Conservation (phyloP, 2,888 invertebrate species). For the Incurvaria masculella region DNA sequence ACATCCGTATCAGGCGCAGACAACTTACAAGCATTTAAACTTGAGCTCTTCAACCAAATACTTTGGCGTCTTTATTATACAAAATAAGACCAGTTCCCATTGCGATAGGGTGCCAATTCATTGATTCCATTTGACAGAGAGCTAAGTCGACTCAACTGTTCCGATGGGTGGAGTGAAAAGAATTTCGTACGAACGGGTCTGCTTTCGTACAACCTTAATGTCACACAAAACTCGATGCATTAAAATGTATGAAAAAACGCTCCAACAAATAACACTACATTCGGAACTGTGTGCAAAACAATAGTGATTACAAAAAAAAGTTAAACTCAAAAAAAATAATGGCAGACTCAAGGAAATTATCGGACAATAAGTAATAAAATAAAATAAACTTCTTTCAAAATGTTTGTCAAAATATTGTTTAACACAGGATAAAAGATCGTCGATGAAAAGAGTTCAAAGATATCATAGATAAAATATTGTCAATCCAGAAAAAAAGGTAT, state of each 20-base stretch:
- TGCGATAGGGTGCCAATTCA: not conserved
- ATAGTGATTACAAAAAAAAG: not conserved
- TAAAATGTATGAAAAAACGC: not conserved
- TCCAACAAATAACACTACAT: not conserved
- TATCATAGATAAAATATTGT: no score
- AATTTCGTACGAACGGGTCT: not conserved
- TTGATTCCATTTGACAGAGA: not conserved
- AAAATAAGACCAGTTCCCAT: not conserved
- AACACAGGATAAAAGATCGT: no score
- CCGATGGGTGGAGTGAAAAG: no score
- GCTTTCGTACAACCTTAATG: not conserved
- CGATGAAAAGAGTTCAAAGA: no score
- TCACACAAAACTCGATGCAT: not conserved
- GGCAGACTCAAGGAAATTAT: not conserved
- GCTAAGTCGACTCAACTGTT: not conserved
- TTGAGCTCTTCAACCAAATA: constrained; percentile 2
- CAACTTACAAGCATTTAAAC: not conserved
- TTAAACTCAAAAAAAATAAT: not conserved
- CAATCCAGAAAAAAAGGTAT: no score
- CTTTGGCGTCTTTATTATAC: not conserved
- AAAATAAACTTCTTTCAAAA: not conserved
- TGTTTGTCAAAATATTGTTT: no score
- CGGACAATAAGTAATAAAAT: not conserved
- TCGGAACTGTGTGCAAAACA: not conserved
- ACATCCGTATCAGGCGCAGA: not conserved